Evolutionary conservation across 92 coral and sea anemone species (phyloP), one percentile per base, ranked within the genome.

Genomic region (Siderastrea siderea): DNA sequence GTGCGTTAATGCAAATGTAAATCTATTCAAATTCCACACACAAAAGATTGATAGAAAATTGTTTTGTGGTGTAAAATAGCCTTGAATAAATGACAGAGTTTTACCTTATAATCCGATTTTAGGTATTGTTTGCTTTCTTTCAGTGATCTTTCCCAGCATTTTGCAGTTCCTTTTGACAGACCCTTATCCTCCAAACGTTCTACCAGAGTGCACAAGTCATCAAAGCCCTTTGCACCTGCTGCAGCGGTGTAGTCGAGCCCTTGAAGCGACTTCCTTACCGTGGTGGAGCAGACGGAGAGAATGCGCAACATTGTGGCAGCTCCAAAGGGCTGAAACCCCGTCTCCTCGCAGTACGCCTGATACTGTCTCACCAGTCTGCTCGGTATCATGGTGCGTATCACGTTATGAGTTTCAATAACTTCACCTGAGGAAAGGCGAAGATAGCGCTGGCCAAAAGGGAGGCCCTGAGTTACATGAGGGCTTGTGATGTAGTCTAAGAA

Each of bases 371-470:
- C 78, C 3, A 85, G 75, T 38, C 86, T 53, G 54, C 69, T 49
- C 50, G 81, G 77, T 50, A 89, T 51, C 89, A 84, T 77, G 5
- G 85, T 84, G 15, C 89, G 52, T 55, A 84, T 84, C 4, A 89
- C 92, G 71, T 89, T 89, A 13, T 82, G 89, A 10, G 89, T 84
- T 44, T 77, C 71, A 2, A 83, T 74, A 7, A 75, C 85, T 84
- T 77, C 48, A 3, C 92, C 89, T 2, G 75, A 58, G 3, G 85
- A 75, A 43, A 84, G 81, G 43, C 80, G 84, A 68, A 89, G 85
- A 78, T 66, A 67, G 3, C 73, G 78, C 67, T 89, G 89, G 5
- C 92, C 85, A 89, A 89, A 89, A 3, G 92, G 80, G 12, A 77
- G 78, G 70, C 65, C 84, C 54, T 80, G 84, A 38, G 14, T 67